Evolutionary conservation across 2,888 invertebrate species (phyloP), one percentile per base, ranked within the genome.

Genomic region (Acanthopleura granulata): DNA sequence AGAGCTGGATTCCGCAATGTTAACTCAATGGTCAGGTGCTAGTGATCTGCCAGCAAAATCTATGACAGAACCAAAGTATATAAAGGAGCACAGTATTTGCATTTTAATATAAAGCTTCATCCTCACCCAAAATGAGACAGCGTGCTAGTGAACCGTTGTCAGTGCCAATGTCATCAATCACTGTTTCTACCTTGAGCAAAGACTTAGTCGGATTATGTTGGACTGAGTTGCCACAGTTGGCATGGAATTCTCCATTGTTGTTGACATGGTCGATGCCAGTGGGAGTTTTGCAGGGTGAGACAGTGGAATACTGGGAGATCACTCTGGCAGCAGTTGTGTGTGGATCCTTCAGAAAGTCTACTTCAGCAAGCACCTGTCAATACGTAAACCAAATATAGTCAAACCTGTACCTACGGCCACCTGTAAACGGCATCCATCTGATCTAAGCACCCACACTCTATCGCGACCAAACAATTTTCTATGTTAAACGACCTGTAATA

Each of bases 121-220:
- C 49, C 81, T 74, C 72, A 89, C 89, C 89, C 76, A 88, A 76
- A 30, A 88, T 78, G 15, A 85, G 81, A 40, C 84, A 80, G 40
- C 87, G 80, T 9, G 83, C 84, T 6, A 88, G 69, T 25, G 88
- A 88, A n/a, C 85, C 86, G 79, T 88, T 88, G 77, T 89, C 89
- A 27, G 80, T 79, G 11, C 84, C 85, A 75, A 82, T 81, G 25
- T 77, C 77, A 11, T 78, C 76, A 9, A 49, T 22, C 16, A 27
- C 18, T 22, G 66, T 66, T 22, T 66, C 27, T 22, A 27, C 15
- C 25, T 66, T 66, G 6, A 66, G 66, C 22, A 66, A 15, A 27
- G 66, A 66, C 25, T 66, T 66, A 12, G 25, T 25, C 6, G 66
- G 66, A 22, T 57, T 57, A 66, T 27, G 25, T 6, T 18, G 16